phyloP scores from a whole-genome alignment of 1,140 invertebrate genomes.

The Heterodera schachtii region DNA sequence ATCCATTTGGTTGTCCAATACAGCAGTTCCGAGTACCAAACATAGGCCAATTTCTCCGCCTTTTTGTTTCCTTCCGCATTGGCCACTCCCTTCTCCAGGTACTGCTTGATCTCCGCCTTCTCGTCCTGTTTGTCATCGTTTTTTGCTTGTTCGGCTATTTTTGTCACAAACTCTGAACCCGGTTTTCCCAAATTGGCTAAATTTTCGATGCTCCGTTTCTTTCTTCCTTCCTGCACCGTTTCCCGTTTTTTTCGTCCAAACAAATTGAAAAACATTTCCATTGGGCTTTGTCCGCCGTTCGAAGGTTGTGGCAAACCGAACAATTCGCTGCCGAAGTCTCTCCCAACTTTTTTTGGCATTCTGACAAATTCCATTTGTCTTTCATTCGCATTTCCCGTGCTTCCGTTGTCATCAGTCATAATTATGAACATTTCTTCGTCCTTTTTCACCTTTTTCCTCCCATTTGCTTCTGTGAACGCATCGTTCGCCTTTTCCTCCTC shows the following conservation, averaged over 20 bases:
- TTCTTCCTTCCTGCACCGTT: neutral
- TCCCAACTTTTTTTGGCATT: slow-evolving; percentile 8
- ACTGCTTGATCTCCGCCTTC: slow-evolving; percentile 9
- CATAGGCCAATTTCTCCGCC: slow-evolving; percentile 26
- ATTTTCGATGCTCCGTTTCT: neutral
- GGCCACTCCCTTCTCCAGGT: slow-evolving; percentile 8
- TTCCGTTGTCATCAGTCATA: neutral
- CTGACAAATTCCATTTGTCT: slow-evolving; percentile 2
- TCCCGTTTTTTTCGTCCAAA: slow-evolving; percentile 6
- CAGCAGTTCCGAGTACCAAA: slow-evolving; percentile 23
- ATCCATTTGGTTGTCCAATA: slow-evolving; percentile 23
- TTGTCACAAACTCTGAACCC: neutral
- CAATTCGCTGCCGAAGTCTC: neutral
- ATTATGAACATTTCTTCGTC: neutral
- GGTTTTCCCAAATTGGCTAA: neutral
- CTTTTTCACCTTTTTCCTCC: neutral
- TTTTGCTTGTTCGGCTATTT: neutral
- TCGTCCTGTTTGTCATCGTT: neutral
- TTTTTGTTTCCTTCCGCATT: neutral
- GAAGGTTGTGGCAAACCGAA: neutral
- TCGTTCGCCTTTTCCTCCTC: slow-evolving; percentile 3
- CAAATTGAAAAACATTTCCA: neutral
- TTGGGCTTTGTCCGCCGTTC: neutral
- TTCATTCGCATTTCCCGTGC: neutral
- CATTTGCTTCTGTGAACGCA: neutral